phyloP scores from a whole-genome alignment of 1,140 invertebrate species.

The Halictus rubicundus region DNA sequence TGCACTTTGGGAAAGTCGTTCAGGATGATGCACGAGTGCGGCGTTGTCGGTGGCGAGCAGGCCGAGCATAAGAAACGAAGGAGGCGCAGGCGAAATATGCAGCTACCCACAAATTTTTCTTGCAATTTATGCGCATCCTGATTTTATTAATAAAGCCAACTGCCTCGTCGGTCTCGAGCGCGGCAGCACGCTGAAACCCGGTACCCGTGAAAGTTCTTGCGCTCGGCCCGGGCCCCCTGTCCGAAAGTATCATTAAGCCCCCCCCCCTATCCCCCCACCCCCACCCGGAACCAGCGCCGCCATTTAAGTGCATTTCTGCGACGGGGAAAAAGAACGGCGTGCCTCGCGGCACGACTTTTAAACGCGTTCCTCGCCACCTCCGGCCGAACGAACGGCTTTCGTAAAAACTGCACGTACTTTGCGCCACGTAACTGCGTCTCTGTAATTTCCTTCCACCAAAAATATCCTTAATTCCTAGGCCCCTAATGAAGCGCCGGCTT shows the following conservation, averaged over 20 bases:
- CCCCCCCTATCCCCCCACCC: neutral
- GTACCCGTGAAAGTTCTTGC: constrained; percentile 3
- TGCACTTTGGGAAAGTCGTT: constrained; percentile 40
- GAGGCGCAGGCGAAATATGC: neutral
- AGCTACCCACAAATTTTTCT: constrained; percentile 20
- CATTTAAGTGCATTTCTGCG: constrained; percentile 27
- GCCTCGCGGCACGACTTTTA: constrained; percentile 16
- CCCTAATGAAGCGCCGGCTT: neutral
- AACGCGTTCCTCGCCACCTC: constrained; percentile 24
- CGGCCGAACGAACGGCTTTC: neutral
- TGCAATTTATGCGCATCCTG: constrained; percentile 15
- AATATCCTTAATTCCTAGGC: constrained; percentile 27
- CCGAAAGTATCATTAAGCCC: constrained; percentile 18
- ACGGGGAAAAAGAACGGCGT: constrained; percentile 1
- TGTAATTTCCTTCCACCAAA: constrained; percentile 23
- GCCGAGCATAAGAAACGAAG: neutral
- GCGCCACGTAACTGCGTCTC: constrained; percentile 20
- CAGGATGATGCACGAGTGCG: constrained; percentile 33
- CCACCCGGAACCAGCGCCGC: neutral
- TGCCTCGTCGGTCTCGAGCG: neutral
- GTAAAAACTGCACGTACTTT: constrained; percentile 23
- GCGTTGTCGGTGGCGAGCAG: neutral
- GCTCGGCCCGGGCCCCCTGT: neutral
- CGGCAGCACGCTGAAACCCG: no score
- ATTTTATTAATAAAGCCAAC: constrained; percentile 38